These are phyloP conservation scores for Montipora capitata DNA, from an alignment of 92 coral and sea anemone species.

Conservation along the genomic window DNA sequence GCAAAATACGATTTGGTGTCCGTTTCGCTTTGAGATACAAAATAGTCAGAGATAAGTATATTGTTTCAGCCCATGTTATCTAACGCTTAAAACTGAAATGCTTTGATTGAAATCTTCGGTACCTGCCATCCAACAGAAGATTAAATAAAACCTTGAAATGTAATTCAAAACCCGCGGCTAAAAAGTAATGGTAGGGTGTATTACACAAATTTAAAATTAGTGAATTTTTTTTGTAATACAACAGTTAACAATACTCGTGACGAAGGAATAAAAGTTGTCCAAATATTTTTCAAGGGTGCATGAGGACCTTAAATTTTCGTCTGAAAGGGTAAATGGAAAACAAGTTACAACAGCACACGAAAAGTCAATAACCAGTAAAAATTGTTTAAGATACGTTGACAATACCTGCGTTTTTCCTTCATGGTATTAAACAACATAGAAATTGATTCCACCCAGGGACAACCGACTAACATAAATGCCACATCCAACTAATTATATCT, in stretches of 20 bases:
- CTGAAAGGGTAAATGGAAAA: neutral
- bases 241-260: too few species aligned
- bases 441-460: slow-evolving; percentile 1
- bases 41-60: neutral
- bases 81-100: neutral
- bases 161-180: neutral
- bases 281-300: too few species aligned
- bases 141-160: too few species aligned
- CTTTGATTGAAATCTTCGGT: neutral
- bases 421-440: slow-evolving; percentile 30
- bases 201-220: neutral
- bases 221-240: too few species aligned
- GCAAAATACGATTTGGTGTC: neutral
- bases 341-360: neutral
- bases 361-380: slow-evolving; percentile 20
- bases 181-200: neutral
- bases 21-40: neutral
- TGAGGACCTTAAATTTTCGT: neutral
- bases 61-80: neutral
- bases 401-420: slow-evolving; percentile 38
- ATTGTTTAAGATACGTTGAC: neutral
- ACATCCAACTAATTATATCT: neutral
- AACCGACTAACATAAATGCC: neutral
- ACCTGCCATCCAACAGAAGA: neutral
- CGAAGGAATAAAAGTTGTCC: too few species aligned